These are phyloP conservation scores for Sycobia sp. DNA, from an alignment of 1,140 invertebrate species.

Conservation along the genomic window DNA sequence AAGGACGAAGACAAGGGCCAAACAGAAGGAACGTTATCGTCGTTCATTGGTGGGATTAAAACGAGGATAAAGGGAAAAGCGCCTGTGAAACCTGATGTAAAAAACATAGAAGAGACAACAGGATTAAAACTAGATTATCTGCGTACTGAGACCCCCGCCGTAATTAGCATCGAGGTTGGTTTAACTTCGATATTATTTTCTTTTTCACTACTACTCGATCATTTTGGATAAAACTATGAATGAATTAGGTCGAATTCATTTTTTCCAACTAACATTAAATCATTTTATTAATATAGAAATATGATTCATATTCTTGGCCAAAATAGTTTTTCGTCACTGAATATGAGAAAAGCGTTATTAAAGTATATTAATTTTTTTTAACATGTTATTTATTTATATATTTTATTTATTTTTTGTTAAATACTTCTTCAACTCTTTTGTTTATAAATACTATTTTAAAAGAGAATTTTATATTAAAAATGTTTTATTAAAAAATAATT, in stretches of 20 bases:
- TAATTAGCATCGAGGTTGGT: slow-evolving; percentile 31
- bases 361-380: neutral
- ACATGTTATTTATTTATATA: neutral
- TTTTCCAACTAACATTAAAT: too few species aligned
- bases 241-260: too few species aligned
- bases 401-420: neutral
- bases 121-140: slow-evolving; percentile 20
- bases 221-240: too few species aligned
- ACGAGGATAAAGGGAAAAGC: slow-evolving; percentile 35
- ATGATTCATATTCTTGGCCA: too few species aligned
- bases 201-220: too few species aligned
- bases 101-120: slow-evolving; percentile 9
- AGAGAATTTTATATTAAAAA: too few species aligned
- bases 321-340: too few species aligned
- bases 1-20: slow-evolving; percentile 2
- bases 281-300: too few species aligned
- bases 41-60: slow-evolving; percentile 30
- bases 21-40: slow-evolving; percentile 23
- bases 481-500: neutral
- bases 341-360: too few species aligned
- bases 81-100: slow-evolving; percentile 34
- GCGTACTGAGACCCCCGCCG: neutral
- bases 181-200: neutral
- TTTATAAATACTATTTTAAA: neutral
- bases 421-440: neutral